Base-by-base conservation (phyloP, 2,888 invertebrate species). In the Caenorhabditis imperialis region DNA sequence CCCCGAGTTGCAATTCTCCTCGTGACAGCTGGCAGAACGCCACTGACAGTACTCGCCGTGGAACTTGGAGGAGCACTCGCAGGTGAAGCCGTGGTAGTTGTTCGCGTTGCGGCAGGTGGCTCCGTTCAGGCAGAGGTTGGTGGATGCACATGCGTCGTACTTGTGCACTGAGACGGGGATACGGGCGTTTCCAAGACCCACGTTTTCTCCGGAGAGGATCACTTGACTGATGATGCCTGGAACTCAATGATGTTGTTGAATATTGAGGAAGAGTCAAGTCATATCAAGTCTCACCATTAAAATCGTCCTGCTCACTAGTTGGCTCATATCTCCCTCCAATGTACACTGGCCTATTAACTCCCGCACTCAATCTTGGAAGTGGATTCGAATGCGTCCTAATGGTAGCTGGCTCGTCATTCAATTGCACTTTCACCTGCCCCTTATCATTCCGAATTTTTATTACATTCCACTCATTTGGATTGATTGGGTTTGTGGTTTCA, bases 41-140 rank as follows among this genome's bases (percentile, higher is more conserved):
- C 69, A 79, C 47, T 86, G 82, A 58, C 86, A 86, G 14, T 76
- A 77, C 8, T 77, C 72, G 22, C 86, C 86, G 14, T 48, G 57
- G 53, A 75, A 85, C 14, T 75, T 72, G 4, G 55, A 37, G 12
- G 45, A 23, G 47, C 85, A 85, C 25, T 82, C 77, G 53, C 85
- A 85, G 22, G 62, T 70, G 65, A 73, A 85, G 2, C 85, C 85
- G 37, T 78, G 70, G 22, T 54, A 35, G 53, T 61, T 81, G 51
- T 84, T 79, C 2, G 82, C 62, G 10, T 79, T 78, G 6, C 79
- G 22, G 45, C 84, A 84, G 27, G 54, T 51, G 6, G 75, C 84
- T 8, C 67, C 75, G 57, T 84, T 84, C 33, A 78, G 67, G 25
- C 84, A 84, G 0, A 77, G 77, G 3, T 51, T 27, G 1, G 48